Evolutionary conservation across 2,888 invertebrate species (phyloP).

Genomic region (Cryptus armator): DNA sequence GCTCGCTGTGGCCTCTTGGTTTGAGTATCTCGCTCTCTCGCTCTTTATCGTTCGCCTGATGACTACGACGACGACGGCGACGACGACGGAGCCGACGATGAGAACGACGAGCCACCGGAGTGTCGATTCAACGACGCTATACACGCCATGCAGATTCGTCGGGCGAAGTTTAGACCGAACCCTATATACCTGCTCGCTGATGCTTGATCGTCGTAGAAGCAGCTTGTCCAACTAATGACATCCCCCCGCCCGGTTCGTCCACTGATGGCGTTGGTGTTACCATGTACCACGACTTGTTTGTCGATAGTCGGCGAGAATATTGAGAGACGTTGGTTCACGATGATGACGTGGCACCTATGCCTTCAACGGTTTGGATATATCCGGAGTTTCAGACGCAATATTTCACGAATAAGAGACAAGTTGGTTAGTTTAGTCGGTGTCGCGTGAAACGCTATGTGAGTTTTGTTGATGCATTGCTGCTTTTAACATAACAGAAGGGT

Average conservation of each 20-base stretch:
- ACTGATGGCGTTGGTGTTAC: constrained; percentile 33
- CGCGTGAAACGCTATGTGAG: neutral
- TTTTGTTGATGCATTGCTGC: no score
- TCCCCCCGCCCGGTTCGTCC: constrained; percentile 46
- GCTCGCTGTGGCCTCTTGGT: constrained; percentile 29
- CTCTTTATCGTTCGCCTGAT: constrained; percentile 4
- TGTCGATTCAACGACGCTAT: constrained; percentile 47
- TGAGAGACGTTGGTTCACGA: constrained; percentile 37
- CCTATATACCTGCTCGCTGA: constrained; percentile 51
- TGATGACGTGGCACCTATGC: constrained; percentile 58
- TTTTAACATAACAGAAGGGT: no score
- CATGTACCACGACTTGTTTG: constrained; percentile 61
- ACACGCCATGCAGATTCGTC: constrained; percentile 35
- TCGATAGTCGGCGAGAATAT: constrained; percentile 61
- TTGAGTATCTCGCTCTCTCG: constrained; percentile 24
- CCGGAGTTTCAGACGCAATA: neutral
- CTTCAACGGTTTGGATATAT: constrained; percentile 3
- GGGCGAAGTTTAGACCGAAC: constrained; percentile 51
- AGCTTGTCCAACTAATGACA: constrained; percentile 66
- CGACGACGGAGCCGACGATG: constrained; percentile 44
- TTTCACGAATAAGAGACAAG: constrained; percentile 10
- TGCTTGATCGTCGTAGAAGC: constrained; percentile 56
- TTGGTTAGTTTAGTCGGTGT: neutral
- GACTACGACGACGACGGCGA: constrained; percentile 15
- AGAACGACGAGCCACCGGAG: constrained; percentile 44